Percentiles rank a stretch among this genome's conserved stretches.
phyloP scores from a whole-genome alignment of 2,888 invertebrate species.

The Cosmorhoe ocellata region DNA sequence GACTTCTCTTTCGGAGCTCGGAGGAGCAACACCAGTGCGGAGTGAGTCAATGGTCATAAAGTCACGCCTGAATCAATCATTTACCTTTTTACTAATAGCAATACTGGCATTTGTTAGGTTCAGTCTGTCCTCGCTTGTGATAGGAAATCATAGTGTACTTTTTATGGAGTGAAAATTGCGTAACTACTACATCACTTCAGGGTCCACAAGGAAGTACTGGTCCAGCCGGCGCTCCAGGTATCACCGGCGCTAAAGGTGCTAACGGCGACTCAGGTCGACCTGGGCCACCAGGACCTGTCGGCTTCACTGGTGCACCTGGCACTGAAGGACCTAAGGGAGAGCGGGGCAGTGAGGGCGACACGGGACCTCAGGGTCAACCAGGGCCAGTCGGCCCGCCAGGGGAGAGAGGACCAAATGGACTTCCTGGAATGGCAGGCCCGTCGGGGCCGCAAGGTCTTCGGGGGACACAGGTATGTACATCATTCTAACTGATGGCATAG shows the following conservation, averaged over 20 bases:
- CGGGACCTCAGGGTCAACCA: constrained; percentile 86
- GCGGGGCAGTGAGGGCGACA: constrained; percentile 85
- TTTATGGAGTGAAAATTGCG: too few species aligned
- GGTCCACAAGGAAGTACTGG: constrained; percentile 88
- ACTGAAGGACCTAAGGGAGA: constrained; percentile 89
- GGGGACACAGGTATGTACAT: constrained; percentile 79
- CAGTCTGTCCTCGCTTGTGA: too few species aligned
- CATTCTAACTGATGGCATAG: too few species aligned
- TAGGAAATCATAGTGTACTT: too few species aligned
- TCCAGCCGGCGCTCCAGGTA: constrained; percentile 86
- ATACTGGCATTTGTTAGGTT: too few species aligned
- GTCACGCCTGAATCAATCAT: too few species aligned
- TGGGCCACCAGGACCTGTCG: constrained; percentile 85
- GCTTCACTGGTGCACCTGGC: constrained; percentile 87
- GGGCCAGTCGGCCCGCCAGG: constrained; percentile 88
- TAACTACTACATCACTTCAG: constrained; percentile 54
- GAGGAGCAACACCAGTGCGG: too few species aligned
- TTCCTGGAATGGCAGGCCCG: constrained; percentile 85
- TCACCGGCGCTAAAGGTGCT: constrained; percentile 86
- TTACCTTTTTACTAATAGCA: too few species aligned
- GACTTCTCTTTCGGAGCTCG: too few species aligned
- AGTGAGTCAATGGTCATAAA: too few species aligned
- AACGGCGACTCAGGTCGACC: constrained; percentile 87
- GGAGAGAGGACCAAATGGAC: constrained; percentile 83
- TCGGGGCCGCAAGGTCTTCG: constrained; percentile 85